Conservation (phyloP, 2,113 vertebrate genomes). For the Nipponia nippon region DNA sequence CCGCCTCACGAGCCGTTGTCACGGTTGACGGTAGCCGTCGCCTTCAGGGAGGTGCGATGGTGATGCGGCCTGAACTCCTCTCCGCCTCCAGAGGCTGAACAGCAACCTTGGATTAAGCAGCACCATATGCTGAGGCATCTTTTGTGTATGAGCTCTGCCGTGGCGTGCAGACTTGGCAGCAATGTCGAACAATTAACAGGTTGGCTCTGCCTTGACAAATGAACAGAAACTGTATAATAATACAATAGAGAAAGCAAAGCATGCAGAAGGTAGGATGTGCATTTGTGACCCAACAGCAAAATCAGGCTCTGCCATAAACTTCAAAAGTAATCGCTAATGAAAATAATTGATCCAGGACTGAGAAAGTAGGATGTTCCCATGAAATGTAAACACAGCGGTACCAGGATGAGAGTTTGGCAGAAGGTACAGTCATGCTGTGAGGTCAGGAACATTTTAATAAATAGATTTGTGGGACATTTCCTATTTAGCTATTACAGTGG, state of each 20-base stretch:
- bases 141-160: neutral
- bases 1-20: fast-evolving
- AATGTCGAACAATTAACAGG: neutral
- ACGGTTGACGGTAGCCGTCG: neutral
- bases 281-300: neutral
- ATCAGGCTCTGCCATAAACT: neutral
- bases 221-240: fast-evolving
- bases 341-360: neutral
- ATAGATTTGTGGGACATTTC: neutral
- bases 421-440: neutral
- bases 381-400: neutral
- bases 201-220: neutral
- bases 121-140: neutral
- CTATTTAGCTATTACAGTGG: neutral
- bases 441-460: neutral
- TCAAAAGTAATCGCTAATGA: neutral
- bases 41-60: neutral
- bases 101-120: neutral
- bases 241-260: fast-evolving
- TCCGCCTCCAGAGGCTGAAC: neutral
- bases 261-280: neutral
- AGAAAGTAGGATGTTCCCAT: neutral
- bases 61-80: neutral
- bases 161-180: neutral
- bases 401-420: neutral